Evolutionary conservation across 2,888 invertebrate genomes (phyloP).

Genomic region (Eristalinus sepulchralis): DNA sequence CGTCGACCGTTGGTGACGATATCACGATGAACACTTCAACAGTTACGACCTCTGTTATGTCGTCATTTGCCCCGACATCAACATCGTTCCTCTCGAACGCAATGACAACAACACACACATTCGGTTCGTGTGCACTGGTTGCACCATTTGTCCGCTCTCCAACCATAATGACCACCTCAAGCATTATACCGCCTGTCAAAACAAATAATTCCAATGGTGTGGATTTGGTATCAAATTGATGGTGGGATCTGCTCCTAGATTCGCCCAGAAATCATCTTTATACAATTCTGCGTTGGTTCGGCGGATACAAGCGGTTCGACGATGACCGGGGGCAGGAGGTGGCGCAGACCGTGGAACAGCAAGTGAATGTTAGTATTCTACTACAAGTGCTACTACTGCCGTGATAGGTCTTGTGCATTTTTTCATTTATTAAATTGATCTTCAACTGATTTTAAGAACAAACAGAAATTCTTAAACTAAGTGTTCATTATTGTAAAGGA

Average conservation of each 20-base stretch:
- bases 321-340: background rate
- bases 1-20: conserved; percentile 55
- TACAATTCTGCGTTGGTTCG: conserved; percentile 12
- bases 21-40: conserved; percentile 16
- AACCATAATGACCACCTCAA: conserved; percentile 38
- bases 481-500: background rate
- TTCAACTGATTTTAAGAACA: background rate
- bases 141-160: conserved; percentile 75
- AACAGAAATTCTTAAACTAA: background rate
- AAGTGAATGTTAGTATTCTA: conserved; percentile 28
- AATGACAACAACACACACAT: conserved; percentile 77
- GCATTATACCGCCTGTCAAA: conserved; percentile 44
- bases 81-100: conserved; percentile 74
- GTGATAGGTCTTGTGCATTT: conserved; percentile 55
- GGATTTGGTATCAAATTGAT: conserved; percentile 65
- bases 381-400: conserved; percentile 64
- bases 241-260: conserved; percentile 13
- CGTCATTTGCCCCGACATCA: conserved; percentile 53
- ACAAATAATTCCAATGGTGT: conserved; percentile 52
- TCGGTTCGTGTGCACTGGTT: conserved; percentile 78
- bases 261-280: background rate
- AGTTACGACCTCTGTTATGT: conserved; percentile 15
- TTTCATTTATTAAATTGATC: background rate
- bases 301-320: background rate
- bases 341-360: background rate